phyloP scores from a whole-genome alignment of 2,888 invertebrate species.

The Drepanosiphum platanoidis region DNA sequence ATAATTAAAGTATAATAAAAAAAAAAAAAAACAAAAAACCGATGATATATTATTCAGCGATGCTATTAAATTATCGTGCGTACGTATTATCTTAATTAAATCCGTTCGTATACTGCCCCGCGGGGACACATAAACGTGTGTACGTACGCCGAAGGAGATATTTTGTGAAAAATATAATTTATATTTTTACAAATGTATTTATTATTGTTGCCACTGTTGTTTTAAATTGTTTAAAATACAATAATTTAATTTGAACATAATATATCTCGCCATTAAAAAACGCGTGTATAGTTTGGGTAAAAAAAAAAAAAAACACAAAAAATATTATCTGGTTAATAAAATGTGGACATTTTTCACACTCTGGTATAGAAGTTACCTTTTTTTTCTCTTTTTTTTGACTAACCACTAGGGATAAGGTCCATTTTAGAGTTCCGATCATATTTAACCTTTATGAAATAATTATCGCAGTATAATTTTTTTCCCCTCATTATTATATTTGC shows the following conservation, averaged over 20 bases:
- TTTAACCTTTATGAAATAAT: background rate
- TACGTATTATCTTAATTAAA: constrained; percentile 43
- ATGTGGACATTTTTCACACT: background rate
- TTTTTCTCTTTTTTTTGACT: background rate
- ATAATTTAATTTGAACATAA: constrained; percentile 8
- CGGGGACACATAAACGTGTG: constrained; percentile 32
- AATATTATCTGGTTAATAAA: background rate
- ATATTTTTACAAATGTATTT: background rate
- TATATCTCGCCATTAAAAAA: background rate
- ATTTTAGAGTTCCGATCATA: background rate
- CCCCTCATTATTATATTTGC: no score
- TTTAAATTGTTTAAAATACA: constrained; percentile 12
- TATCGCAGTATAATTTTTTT: no score
- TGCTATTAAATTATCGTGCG: constrained; percentile 13
- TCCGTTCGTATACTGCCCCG: background rate
- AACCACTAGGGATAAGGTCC: background rate
- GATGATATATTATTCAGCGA: background rate
- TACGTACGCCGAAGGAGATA: constrained; percentile 3
- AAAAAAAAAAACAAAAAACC: no score
- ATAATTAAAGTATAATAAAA: background rate
- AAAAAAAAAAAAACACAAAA: background rate
- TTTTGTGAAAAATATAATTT: background rate
- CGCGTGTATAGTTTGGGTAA: background rate
- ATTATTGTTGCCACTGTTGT: background rate
- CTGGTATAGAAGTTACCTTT: background rate